These are phyloP conservation scores for Dendrolimus houi DNA, from an alignment of 2,888 invertebrate species.

Conservation along the genomic window DNA sequence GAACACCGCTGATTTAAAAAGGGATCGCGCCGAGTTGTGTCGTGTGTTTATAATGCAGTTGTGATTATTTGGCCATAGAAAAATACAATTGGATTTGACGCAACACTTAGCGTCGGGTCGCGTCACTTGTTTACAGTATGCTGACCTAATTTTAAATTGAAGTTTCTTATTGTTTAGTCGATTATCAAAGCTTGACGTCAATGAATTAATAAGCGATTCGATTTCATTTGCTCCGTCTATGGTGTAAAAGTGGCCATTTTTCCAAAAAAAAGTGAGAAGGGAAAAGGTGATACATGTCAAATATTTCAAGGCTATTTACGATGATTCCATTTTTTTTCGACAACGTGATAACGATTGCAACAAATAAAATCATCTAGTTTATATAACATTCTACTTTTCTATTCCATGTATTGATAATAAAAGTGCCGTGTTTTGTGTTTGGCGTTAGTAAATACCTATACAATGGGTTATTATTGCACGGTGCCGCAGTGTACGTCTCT, in stretches of 20 bases:
- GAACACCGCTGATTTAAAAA: too few species aligned
- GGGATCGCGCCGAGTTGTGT: too few species aligned
- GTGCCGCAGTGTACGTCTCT: slow-evolving; percentile 72
- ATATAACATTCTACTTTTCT: slow-evolving; percentile 17
- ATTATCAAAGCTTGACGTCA: too few species aligned
- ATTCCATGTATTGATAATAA: slow-evolving; percentile 26
- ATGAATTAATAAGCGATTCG: too few species aligned
- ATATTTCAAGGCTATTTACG: slow-evolving; percentile 71
- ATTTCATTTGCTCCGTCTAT: slow-evolving; percentile 22
- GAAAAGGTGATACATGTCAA: slow-evolving; percentile 72
- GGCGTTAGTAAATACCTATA: slow-evolving; percentile 20
- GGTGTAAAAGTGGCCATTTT: slow-evolving; percentile 41
- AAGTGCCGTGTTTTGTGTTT: slow-evolving; percentile 15
- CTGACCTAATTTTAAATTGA: too few species aligned
- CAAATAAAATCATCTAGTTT: slow-evolving; percentile 39
- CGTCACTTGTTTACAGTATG: too few species aligned
- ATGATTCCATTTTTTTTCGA: slow-evolving; percentile 66
- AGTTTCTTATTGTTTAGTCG: too few species aligned
- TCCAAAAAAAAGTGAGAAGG: slow-evolving; percentile 51
- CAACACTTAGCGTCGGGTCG: too few species aligned
- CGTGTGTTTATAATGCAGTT: too few species aligned
- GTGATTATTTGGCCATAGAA: too few species aligned
- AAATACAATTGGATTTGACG: too few species aligned
- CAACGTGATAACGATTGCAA: slow-evolving; percentile 66
- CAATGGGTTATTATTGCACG: slow-evolving; percentile 72